These are phyloP conservation scores for Pseudonaja textilis DNA, from an alignment of 2,113 vertebrate genomes.

Conservation along the genomic window DNA sequence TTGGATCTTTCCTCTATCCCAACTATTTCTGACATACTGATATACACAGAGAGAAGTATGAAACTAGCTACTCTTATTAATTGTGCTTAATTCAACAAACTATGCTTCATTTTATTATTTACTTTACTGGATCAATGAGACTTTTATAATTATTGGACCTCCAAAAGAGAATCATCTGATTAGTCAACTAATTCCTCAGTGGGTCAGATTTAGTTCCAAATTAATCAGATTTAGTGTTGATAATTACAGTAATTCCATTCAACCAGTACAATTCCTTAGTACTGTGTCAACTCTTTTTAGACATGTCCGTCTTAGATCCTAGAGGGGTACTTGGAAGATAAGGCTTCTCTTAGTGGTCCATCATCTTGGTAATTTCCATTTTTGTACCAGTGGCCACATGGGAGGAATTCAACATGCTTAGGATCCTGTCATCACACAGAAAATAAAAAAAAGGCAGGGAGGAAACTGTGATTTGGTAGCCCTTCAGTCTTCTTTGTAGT, in stretches of 20 bases:
- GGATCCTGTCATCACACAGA: neutral
- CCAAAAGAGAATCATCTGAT: neutral
- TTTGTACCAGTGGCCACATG: neutral
- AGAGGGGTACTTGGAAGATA: neutral
- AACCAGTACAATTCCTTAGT: neutral
- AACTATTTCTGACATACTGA: neutral
- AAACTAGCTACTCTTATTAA: neutral
- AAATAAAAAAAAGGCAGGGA: neutral
- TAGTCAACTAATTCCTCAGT: neutral
- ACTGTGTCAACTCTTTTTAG: neutral
- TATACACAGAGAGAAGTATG: neutral
- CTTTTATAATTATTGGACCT: neutral
- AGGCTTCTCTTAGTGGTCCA: neutral
- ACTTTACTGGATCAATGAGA: neutral
- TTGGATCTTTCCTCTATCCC: neutral
- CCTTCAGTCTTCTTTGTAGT: neutral
- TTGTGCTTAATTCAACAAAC: neutral
- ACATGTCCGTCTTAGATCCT: neutral
- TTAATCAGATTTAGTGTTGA: neutral
- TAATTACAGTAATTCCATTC: neutral
- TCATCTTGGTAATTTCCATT: neutral
- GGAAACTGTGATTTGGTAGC: neutral
- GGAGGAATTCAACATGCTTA: neutral
- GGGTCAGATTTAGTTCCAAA: neutral
- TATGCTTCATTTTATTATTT: neutral